Percentiles rank a stretch among this genome's conserved stretches.
phyloP scores from a whole-genome alignment of 2,888 invertebrate species.

The Conomelus anceps region DNA sequence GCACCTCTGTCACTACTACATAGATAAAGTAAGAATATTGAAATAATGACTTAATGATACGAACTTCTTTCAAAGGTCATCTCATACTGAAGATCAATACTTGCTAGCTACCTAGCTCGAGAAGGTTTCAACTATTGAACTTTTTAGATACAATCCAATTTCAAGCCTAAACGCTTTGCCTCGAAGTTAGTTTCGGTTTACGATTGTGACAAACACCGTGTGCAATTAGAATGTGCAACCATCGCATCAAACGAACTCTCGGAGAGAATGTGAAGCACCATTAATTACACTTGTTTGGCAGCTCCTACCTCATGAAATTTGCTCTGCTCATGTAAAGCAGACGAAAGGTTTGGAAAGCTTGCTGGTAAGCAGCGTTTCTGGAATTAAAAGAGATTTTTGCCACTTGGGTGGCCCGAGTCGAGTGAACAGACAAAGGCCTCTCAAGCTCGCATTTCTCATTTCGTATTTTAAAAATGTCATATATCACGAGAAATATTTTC shows the following conservation, averaged over 20 bases:
- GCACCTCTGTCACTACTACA: too few relatives aligned
- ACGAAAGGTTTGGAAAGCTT: not conserved
- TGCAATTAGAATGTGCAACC: not conserved
- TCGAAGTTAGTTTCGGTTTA: not conserved
- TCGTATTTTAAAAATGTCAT: not conserved
- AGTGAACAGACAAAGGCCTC: not conserved
- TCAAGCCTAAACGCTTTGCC: not conserved
- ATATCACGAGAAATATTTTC: not conserved
- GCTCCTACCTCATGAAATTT: not conserved
- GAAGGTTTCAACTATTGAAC: not conserved
- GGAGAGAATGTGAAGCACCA: not conserved
- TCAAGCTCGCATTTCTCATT: not conserved
- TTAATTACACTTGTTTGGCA: not conserved
- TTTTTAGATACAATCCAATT: not conserved
- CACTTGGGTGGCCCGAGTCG: not conserved
- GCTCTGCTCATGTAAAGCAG: not conserved
- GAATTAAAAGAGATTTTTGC: not conserved
- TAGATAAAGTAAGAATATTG: too few relatives aligned
- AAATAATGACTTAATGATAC: too few relatives aligned
- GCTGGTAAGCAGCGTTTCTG: not conserved
- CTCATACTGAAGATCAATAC: too few relatives aligned
- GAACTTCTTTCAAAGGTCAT: too few relatives aligned
- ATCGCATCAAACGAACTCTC: not conserved
- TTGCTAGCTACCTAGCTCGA: too few relatives aligned
- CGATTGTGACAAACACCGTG: not conserved